Base-by-base conservation (phyloP, 1,140 invertebrate genomes). In the Camponotus vicinus region DNA sequence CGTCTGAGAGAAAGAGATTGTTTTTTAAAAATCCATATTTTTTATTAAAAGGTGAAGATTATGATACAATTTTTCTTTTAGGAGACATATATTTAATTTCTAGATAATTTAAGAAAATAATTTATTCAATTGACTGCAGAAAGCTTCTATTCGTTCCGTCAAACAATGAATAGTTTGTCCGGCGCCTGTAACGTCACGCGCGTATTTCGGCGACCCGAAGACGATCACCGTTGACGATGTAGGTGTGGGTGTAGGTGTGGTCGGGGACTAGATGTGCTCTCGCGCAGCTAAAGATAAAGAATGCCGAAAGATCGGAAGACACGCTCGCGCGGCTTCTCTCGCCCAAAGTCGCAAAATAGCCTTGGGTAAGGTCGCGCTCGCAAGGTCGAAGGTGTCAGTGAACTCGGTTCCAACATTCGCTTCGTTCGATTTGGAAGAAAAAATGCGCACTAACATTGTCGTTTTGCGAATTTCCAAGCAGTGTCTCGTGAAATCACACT, bases 291-390 rank as follows among this genome's bases (percentile, higher is more conserved):
- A 77, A 89, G 84, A 79, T 89, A 88, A 89, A 89, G 77, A 89
- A 89, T 89, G 76, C 52, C 64, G 70, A 89, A 63, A 69, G 49
- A 88, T 76, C 63, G 76, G 73, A 27, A 71, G 76, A 86, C 86
- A 27, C 86, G 84, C 84, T 83, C 89, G 86, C 84, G 59, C 52
- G 40, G n/a, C 34, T 57, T 52, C 49, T 69, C 37, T 55, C 73
- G 32, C 34, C 18, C 40, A 32, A 89, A 89, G 69, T 88, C 83
- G 82, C 76, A 86, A 90, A 90, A 89, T 85, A 90, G 80, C 86
- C 89, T 90, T 90, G 86, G 55, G 89, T 88, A 90, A 90, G 89
- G 89, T 90, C 88, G 77, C 64, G 88, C 45, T 75, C 49, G 40
- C 37, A 90, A 90, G 86, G 88, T 75, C 32, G 79, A 63, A 61